phyloP scores from a whole-genome alignment of 2,797 vertebrate species.

The Malacoctenus gilli region DNA sequence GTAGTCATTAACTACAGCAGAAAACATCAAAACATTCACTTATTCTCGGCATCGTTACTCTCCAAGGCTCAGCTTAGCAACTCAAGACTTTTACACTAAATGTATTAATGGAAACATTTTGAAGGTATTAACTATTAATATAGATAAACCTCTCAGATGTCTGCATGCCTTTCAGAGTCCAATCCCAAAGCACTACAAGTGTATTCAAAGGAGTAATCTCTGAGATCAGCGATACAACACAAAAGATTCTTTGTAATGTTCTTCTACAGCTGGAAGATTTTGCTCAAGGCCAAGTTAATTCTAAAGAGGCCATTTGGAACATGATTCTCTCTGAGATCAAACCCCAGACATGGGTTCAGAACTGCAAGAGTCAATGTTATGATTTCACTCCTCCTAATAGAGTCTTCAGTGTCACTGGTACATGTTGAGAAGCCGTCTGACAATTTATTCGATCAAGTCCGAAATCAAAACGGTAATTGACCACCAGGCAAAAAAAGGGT shows the following conservation, averaged over 20 bases:
- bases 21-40: slow-evolving; percentile 9
- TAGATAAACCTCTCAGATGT: not conserved
- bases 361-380: slow-evolving; percentile 8
- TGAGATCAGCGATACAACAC: slow-evolving; percentile 22
- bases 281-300: slow-evolving; percentile 32
- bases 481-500: slow-evolving; percentile 23
- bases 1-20: slow-evolving; percentile 11
- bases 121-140: slow-evolving; percentile 8
- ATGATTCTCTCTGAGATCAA: slow-evolving; percentile 34
- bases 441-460: slow-evolving; percentile 13
- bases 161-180: slow-evolving; percentile 2
- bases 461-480: slow-evolving; percentile 23
- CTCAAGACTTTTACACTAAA: not conserved
- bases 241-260: slow-evolving; percentile 35
- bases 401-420: slow-evolving; percentile 11
- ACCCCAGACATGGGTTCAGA: slow-evolving; percentile 20
- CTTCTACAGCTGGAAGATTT: slow-evolving; percentile 24
- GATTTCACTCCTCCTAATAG: slow-evolving; percentile 30
- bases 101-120: slow-evolving; percentile 7
- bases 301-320: slow-evolving; percentile 39
- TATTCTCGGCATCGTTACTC: not conserved
- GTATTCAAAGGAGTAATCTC: slow-evolving; percentile 15
- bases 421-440: slow-evolving; percentile 13
- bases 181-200: slow-evolving; percentile 13
- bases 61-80: not conserved